These are phyloP conservation scores for Diaperis boleti DNA, from an alignment of 2,888 invertebrate species.

Conservation along the genomic window DNA sequence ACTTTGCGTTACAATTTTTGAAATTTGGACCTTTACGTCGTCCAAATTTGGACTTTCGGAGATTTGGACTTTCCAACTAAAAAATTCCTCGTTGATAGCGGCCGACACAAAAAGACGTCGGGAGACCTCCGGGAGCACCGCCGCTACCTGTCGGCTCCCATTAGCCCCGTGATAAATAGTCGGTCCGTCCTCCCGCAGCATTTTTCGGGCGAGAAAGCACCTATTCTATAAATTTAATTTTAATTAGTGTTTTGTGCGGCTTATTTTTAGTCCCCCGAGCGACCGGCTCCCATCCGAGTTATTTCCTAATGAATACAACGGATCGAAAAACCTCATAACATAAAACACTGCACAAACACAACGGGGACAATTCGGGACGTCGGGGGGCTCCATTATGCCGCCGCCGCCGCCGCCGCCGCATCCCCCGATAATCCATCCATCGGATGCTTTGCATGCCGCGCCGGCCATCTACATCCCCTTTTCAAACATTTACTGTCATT, in stretches of 20 bases:
- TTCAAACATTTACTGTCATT: constrained; percentile 60
- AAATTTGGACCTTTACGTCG: too few species aligned
- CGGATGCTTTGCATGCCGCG: constrained; percentile 59
- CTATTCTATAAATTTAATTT: constrained; percentile 16
- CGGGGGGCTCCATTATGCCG: constrained; percentile 52
- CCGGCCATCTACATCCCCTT: constrained; percentile 56
- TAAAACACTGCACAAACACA: constrained; percentile 58
- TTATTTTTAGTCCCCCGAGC: constrained; percentile 2
- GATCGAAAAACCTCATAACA: constrained; percentile 51
- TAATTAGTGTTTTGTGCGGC: constrained; percentile 8
- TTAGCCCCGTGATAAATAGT: neutral
- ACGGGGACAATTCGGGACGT: constrained; percentile 44
- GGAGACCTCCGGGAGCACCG: too few species aligned
- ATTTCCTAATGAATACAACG: constrained; percentile 37
- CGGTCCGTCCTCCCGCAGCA: neutral
- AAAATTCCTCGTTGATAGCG: too few species aligned
- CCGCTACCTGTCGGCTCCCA: too few species aligned
- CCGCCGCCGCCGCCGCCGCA: constrained; percentile 50
- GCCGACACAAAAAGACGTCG: too few species aligned
- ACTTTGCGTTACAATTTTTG: too few species aligned
- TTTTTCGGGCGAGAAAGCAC: constrained; percentile 15
- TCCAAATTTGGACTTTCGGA: too few species aligned
- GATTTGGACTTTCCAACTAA: too few species aligned
- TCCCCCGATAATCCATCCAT: constrained; percentile 49
- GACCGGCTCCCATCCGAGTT: constrained; percentile 9